Evolutionary conservation across 2,113 vertebrate genomes (phyloP), one percentile per base, ranked within the genome.

Genomic region (Todiramphus chloris): DNA sequence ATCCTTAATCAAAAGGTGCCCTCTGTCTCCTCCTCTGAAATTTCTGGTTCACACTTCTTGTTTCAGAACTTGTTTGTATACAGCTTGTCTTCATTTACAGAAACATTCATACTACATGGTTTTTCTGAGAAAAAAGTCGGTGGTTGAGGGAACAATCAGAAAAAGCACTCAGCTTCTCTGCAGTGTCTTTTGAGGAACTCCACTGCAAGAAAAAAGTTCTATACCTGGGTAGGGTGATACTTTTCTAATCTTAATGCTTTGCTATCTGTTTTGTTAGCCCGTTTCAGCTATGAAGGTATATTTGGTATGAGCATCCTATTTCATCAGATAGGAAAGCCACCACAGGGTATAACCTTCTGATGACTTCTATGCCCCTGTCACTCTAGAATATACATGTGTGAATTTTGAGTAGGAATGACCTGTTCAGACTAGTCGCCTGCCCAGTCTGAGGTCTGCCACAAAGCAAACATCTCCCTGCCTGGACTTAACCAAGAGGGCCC

Each of bases 51-150:
- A 74, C 0, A 2, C 7, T 90, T 89, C 18, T 69, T 82, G 58
- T 83, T 70, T 94, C 50, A 80, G 89, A 86, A 53, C 41, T 77
- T 67, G 5, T 37, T 84, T 64, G 13, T 66, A 17, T 70, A 83
- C 51, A 64, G 7, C 67, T 87, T 63, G n/a, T 89, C 46, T 96
- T 46, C 56, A 75, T 55, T 76, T 77, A 59, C 46, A 67, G 25
- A 31, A 73, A 43, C 20, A 87, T 86, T 30, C 8, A 6, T 39
- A 60, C 20, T 60, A 4, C 44, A 35, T 27, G 21, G 5, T 56
- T 78, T 97, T 94, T 72, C 69, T 56, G 56, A 28, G 56, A 83
- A 93, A 90, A 85, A 77, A 51, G 6, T 17, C 33, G 51, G 23
- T 72, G 64, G 10, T 51, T 46, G 39, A 92, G 56, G 72, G 51